Percentiles rank a stretch among this genome's conserved stretches.
phyloP scores from a whole-genome alignment of 2,888 invertebrate species.

The Tiphia femorata region DNA sequence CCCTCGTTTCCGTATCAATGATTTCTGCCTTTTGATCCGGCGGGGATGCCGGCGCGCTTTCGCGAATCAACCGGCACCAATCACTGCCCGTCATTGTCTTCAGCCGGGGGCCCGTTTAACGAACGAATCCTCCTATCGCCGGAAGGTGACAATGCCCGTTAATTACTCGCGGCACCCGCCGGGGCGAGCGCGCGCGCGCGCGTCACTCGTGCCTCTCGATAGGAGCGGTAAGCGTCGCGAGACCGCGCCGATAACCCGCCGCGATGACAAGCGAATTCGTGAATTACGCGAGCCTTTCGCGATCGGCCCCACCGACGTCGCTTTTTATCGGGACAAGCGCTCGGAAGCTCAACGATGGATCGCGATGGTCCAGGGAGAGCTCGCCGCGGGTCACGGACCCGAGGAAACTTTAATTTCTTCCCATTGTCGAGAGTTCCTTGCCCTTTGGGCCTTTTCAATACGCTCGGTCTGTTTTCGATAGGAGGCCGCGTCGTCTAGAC shows the following conservation, averaged over 20 bases:
- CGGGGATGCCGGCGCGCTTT: constrained; percentile 8
- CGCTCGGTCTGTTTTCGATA: constrained; percentile 66
- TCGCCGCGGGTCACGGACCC: no score
- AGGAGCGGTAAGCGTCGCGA: not conserved
- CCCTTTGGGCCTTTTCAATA: constrained; percentile 65
- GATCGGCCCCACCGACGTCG: no score
- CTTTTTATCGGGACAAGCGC: no score
- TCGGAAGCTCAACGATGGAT: no score
- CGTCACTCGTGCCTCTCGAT: not conserved
- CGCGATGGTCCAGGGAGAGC: no score
- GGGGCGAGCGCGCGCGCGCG: not conserved
- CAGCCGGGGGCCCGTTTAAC: no score
- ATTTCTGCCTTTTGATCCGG: constrained; percentile 20
- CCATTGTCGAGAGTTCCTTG: constrained; percentile 66
- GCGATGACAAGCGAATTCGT: no score
- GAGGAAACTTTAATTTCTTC: constrained; percentile 66
- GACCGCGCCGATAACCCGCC: not conserved
- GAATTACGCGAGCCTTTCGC: no score
- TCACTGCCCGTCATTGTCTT: no score
- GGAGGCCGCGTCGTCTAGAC: constrained; percentile 64
- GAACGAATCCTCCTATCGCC: no score
- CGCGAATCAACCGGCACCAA: constrained; percentile 1
- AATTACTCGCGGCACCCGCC: not conserved
- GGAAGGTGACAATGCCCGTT: no score
- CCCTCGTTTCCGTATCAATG: constrained; percentile 34